Evolutionary conservation across 2,797 vertebrate species (phyloP), one percentile per base, ranked within the genome.

Genomic region (Xyrichtys novacula): DNA sequence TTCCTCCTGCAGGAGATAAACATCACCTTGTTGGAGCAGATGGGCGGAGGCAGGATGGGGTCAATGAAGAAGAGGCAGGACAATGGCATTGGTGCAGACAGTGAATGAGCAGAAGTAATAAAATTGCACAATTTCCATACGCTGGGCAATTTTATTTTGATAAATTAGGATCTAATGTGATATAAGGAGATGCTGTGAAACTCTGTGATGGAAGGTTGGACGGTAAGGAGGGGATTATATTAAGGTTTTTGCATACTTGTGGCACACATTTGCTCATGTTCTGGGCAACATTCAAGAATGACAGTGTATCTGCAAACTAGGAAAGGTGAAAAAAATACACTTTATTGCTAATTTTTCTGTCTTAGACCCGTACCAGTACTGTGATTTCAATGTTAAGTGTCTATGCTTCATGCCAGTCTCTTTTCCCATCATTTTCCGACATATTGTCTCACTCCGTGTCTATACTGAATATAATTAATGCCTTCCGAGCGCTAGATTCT

Each of bases 1-100:
- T 97, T 97, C 96, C 96, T 97, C 96, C 94, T 95, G 95, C 95
- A 93, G 93, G 93, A 95, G 96, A 98, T 98, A 97, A 95, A 97
- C 96, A 97, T 97, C 96, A 96, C 94, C 93, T 95, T 96, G 95
- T 95, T 96, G 95, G 96, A 96, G 96, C 95, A 96, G 95, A 96
- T 94, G 95, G 95, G 95, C 87, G 91, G 84, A 86, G 84, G 87
- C 75, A 87, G 83, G 86, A 88, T 81, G 84, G 82, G 89, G 90
- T 91, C 90, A 91, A 89, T 85, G 88, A 91, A 89, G 88, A 87
- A 86, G 86, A 85, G 76, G 85, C 81, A 75, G 85, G 83, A 91
- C 90, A 91, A 91, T 89, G 83, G 78, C 74, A 66, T 64, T 80
- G 83, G 86, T 85, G 87, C 88, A 87, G 78, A 62, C 74, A 43